Base-by-base conservation (phyloP, 1,140 invertebrate genomes). In the Limonius californicus region DNA sequence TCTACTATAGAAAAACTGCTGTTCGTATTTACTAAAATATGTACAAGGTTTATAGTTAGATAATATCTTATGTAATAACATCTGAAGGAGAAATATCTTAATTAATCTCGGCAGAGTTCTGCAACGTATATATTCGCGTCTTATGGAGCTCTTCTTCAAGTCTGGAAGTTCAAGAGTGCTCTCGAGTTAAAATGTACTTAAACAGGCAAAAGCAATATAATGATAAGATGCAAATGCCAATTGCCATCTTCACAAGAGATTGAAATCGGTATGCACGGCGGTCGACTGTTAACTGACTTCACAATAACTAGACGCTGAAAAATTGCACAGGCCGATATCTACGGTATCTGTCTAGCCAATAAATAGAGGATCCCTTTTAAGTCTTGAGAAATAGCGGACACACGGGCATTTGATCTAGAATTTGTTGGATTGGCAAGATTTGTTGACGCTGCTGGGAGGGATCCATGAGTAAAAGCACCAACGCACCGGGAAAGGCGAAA, bases 141-240 rank as follows among this genome's bases (percentile, higher is more conserved):
- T n/a, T n/a, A n/a, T n/a, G n/a, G n/a, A n/a, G n/a, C n/a, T n/a
- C n/a, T n/a, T n/a, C n/a, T n/a, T n/a, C n/a, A n/a, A n/a, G n/a
- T n/a, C n/a, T n/a, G n/a, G 23, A 27, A 4, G 9, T 27, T 27
- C 23, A 27, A 27, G 23, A 27, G 23, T 27, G 23, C 3, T 39
- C 2, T 39, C n/a, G n/a, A 39, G n/a, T 12, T 14, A 39, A 39
- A 39, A 39, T 39, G 8, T n/a, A 19, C 45, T 50, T 19, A 50
- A 50, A 50, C n/a, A 50, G 16, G 45, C 8, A 16, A 50, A 50
- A 16, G 45, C 16, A 18, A 50, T 50, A 50, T 50, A 50, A 50
- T 50, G 45, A 50, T 50, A 50, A 50, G 45, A 50, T 50, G 45
- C 45, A 50, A 50, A 50, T 50, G 45, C 45, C 45, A 50, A 50